A percentile compares a stretch with the other conserved stretches of the same genome.
Evolutionary conservation across 2,888 invertebrate species (phyloP).

Genomic region (Caprella mutica): DNA sequence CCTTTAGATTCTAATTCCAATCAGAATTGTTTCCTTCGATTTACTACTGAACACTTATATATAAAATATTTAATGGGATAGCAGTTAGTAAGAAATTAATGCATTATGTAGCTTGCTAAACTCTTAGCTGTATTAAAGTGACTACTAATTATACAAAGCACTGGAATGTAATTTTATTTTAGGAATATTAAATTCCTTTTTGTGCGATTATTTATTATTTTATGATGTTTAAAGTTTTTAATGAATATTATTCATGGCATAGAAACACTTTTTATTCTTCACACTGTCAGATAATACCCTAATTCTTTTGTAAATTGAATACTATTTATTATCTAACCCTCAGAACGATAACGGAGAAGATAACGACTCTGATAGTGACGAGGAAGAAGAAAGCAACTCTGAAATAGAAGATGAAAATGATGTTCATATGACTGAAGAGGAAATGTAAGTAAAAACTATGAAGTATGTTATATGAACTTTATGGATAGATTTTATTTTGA

Average conservation of each 20-base stretch:
- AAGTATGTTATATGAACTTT: neutral
- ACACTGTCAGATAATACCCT: too few species aligned
- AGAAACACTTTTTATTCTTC: neutral
- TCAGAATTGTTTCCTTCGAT: too few species aligned
- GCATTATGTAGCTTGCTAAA: too few species aligned
- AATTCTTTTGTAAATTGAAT: too few species aligned
- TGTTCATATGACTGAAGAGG: conserved; percentile 33
- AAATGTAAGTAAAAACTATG: neutral
- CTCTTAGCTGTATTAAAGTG: too few species aligned
- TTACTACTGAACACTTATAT: too few species aligned
- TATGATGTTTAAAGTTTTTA: neutral
- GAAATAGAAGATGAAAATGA: conserved; percentile 35
- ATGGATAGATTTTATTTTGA: neutral
- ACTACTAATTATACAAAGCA: too few species aligned
- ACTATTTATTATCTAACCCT: too few species aligned
- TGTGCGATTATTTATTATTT: neutral
- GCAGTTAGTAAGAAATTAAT: too few species aligned
- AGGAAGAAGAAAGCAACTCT: conserved; percentile 36
- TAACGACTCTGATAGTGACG: conserved; percentile 38
- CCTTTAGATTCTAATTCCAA: too few species aligned
- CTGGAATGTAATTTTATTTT: too few species aligned
- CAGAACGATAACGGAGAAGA: conserved; percentile 37
- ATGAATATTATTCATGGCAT: neutral
- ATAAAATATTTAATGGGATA: too few species aligned
- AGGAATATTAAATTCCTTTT: neutral